phyloP scores from a whole-genome alignment of 2,797 vertebrate genomes.

The Selene dorsalis region DNA sequence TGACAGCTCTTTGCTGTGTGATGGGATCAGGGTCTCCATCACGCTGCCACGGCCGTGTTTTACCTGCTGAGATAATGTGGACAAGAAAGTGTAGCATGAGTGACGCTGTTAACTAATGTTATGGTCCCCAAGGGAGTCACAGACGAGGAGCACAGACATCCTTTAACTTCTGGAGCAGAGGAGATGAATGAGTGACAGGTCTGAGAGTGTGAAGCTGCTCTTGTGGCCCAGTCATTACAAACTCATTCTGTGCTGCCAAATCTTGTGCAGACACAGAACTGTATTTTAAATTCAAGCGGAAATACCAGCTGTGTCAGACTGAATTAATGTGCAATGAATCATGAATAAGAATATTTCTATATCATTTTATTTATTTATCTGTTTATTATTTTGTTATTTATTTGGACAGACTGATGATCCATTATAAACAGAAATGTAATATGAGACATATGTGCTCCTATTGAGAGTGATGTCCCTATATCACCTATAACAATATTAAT shows the following conservation, averaged over 20 bases:
- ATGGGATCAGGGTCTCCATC: slow-evolving; percentile 19
- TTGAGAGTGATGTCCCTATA: too few relatives aligned
- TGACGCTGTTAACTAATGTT: slow-evolving; percentile 39
- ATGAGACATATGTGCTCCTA: background rate
- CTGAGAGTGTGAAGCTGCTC: background rate
- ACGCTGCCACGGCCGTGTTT: slow-evolving; percentile 2
- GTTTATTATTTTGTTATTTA: too few relatives aligned
- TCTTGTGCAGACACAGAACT: background rate
- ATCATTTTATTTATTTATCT: too few relatives aligned
- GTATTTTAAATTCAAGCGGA: background rate
- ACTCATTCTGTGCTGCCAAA: background rate
- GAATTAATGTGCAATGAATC: background rate
- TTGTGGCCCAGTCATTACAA: background rate
- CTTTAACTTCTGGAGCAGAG: slow-evolving; percentile 24
- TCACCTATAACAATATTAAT: too few relatives aligned
- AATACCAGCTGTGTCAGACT: background rate
- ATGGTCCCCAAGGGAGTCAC: slow-evolving; percentile 4
- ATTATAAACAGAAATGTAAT: background rate
- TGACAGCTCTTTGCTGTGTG: slow-evolving; percentile 24
- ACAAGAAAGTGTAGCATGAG: slow-evolving; percentile 8
- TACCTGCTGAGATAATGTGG: slow-evolving; percentile 44
- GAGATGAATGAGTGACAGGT: slow-evolving; percentile 22
- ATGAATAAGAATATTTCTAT: background rate
- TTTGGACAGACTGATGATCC: background rate
- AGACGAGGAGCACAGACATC: slow-evolving; percentile 5